A percentile compares a stretch with the other conserved stretches of the same genome.
Evolutionary conservation across 1,140 invertebrate species (phyloP).

Genomic region (Drosophila rhopaloa): DNA sequence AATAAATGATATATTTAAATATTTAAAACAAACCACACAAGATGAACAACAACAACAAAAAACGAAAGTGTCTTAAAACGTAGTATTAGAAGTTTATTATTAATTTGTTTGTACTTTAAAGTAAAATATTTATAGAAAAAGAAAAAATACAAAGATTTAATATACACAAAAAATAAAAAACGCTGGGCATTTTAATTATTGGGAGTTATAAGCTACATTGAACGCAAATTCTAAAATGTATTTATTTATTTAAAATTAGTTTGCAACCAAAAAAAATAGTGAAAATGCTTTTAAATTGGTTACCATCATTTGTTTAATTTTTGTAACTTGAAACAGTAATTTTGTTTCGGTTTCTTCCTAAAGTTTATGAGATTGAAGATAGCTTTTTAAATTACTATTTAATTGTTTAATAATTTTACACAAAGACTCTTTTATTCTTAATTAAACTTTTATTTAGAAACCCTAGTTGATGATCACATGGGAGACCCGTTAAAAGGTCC

Average conservation of each 20-base stretch:
- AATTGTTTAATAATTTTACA: not conserved
- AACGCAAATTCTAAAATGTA: too few species aligned
- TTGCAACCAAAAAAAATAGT: too few species aligned
- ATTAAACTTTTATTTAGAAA: not conserved
- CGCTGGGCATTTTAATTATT: not conserved
- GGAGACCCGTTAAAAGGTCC: conserved; percentile 11
- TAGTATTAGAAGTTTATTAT: conserved; percentile 83
- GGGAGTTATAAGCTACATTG: not conserved
- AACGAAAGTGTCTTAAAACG: conserved; percentile 83
- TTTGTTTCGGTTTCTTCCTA: too few species aligned
- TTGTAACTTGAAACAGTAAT: too few species aligned
- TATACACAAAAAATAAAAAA: conserved; percentile 77
- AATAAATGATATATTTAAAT: conserved; percentile 63
- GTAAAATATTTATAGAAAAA: conserved; percentile 82
- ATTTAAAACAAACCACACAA: conserved; percentile 73
- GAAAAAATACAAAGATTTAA: conserved; percentile 83
- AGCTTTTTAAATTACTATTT: too few species aligned
- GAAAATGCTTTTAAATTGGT: too few species aligned
- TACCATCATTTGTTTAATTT: too few species aligned
- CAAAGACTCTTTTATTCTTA: not conserved
- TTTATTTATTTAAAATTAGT: too few species aligned
- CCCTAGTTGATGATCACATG: conserved; percentile 8
- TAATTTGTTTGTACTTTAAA: conserved; percentile 83
- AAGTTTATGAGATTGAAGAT: too few species aligned
- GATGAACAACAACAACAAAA: conserved; percentile 80